Base-by-base conservation (phyloP, 2,113 vertebrate species). In the Sprattus sprattus region DNA sequence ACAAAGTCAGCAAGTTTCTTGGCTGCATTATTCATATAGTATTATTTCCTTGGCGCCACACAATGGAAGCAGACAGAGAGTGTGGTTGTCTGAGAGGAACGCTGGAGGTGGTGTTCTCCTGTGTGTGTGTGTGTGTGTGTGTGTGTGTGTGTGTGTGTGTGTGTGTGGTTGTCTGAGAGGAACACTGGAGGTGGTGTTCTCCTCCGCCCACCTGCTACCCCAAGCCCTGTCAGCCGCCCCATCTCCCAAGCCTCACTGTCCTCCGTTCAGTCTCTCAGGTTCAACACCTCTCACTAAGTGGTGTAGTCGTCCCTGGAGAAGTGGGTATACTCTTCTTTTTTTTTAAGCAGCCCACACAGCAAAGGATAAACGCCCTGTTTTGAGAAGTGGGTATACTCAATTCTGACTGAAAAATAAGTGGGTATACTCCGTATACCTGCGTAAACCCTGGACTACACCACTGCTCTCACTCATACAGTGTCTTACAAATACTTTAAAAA, bases 1-100 rank as follows among this genome's bases (percentile, higher is more conserved):
- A 39, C 71, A 78, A 32, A 78, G 71, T 78, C 71, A 78, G 71
- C 71, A 78, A 78, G 28, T 78, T 78, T 78, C 32, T 78, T 78
- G 71, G 71, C 71, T 39, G 28, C 71, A 78, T 16, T 15, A 32
- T 32, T 11, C 1, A 16, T 16, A 0, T 28, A 28, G 2, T 28
- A 28, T 28, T 78, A 15, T 78, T 32, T 78, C 20, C 25, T 25
- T 71, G 71, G 71, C 13, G 15, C 71, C 71, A 78, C 39, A 78
- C 71, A 78, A 78, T 78, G 71, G 25, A 32, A 16, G 9, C 71
- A 75, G 28, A 75, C 71, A 75, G 11, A 39, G 28, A 75, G 64
- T 71, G 64, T 28, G 64, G 64, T 71, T 64, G 57, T 64, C 5
- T 64, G 57, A 64, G 57, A 64, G 57, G 57, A 9, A 25, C 22